Percentiles rank a stretch among this genome's conserved stretches.
These are phyloP conservation scores for Pteropus alecto DNA, from an alignment of 2,113 vertebrate species.

Conservation along the genomic window DNA sequence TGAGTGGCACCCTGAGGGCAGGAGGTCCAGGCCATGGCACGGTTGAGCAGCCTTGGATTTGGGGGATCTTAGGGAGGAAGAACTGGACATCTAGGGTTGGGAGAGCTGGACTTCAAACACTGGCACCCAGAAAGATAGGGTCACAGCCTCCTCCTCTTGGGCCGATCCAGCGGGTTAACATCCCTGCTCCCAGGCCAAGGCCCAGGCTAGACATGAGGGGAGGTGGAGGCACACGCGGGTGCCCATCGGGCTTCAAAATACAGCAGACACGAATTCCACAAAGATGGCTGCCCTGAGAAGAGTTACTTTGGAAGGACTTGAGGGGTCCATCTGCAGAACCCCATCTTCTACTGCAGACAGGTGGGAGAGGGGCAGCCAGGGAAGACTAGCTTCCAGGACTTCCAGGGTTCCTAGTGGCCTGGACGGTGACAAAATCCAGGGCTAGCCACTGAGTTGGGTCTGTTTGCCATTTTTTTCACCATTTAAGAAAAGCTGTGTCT, in stretches of 20 bases:
- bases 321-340: background rate
- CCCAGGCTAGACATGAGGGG: background rate
- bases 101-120: background rate
- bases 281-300: background rate
- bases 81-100: background rate
- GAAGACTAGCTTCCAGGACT: fast-evolving
- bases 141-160: background rate
- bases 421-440: background rate
- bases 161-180: too few species aligned
- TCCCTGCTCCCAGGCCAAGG: background rate
- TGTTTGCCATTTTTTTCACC: background rate
- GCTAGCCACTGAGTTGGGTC: background rate
- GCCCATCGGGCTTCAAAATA: background rate
- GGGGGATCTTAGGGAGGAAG: background rate
- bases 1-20: fast-evolving
- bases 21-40: too few species aligned
- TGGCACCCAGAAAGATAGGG: background rate
- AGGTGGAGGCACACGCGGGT: background rate
- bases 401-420: background rate
- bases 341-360: background rate
- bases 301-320: background rate
- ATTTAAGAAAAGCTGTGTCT: background rate
- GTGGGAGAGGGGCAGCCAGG: too few species aligned
- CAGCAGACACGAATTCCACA: background rate
- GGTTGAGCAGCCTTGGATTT: background rate